phyloP scores from a whole-genome alignment of 2,113 vertebrate species.

The Serilophus lunatus region DNA sequence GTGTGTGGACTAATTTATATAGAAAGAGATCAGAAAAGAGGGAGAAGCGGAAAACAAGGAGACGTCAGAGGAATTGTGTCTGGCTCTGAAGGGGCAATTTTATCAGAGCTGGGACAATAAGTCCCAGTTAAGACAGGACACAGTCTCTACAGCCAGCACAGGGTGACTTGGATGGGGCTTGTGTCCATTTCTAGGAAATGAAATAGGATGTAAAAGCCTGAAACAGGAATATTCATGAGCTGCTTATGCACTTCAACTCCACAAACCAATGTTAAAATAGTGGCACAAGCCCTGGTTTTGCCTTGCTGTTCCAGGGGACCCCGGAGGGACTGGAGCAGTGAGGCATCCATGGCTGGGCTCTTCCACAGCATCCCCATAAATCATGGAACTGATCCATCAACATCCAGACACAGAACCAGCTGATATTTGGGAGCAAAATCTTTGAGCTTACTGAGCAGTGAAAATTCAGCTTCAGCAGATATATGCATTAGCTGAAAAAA shows the following conservation, averaged over 20 bases:
- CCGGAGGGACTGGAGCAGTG: neutral
- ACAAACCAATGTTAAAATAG: fast-evolving
- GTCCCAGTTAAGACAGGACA: neutral
- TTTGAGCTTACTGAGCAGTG: neutral
- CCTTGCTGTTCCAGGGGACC: neutral
- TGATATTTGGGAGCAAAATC: neutral
- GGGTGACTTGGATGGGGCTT: neutral
- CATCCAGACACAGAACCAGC: neutral
- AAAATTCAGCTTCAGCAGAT: neutral
- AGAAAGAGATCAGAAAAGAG: neutral
- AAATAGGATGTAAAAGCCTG: neutral
- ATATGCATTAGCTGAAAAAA: fast-evolving
- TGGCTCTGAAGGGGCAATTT: neutral
- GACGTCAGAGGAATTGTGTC: slow-evolving; percentile 10
- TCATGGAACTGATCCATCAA: fast-evolving
- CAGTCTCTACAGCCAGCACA: neutral
- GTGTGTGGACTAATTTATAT: neutral
- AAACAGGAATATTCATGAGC: fast-evolving
- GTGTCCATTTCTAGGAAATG: neutral
- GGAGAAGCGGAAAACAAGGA: neutral
- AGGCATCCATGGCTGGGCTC: neutral
- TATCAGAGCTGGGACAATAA: neutral
- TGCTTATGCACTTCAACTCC: neutral
- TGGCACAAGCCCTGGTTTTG: neutral
- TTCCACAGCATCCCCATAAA: neutral